Evolutionary conservation across 2,113 vertebrate species (phyloP), one percentile per base, ranked within the genome.

Genomic region (Andinoacara biseriatus): DNA sequence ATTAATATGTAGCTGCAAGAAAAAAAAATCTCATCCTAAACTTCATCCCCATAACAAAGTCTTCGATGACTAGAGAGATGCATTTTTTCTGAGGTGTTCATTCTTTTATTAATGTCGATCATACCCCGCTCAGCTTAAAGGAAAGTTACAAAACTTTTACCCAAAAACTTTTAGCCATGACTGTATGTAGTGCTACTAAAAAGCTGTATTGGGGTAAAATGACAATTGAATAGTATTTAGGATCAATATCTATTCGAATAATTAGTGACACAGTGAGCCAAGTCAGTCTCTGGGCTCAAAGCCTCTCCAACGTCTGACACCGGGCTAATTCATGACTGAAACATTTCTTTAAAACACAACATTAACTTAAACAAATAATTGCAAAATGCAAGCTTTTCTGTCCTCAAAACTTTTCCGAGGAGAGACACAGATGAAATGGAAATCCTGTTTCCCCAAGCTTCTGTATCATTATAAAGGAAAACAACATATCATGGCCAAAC

Each of bases 401-500:
- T 67, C 38, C 63, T 67, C 22, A 67, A 67, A 67, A 46, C 22
- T 7, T 2, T 49, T 67, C 63, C 10, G 43, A 67, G 18, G 40
- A 52, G 65, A 57, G n/a, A 60, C 79, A 54, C 56, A 22, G 56
- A 81, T 77, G 63, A 80, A 89, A 89, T 84, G 76, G 72, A 89
- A 91, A 84, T 88, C 20, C 9, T 5, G 58, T 80, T 78, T 60
- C 80, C 80, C 38, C n/a, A 9, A 87, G 86, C 61, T 78, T 91
- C 54, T 80, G 54, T 84, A 74, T 86, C 52, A 40, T 90, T 91
- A 87, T 63, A 69, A 83, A 89, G 65, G 43, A 61, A 88, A 88
- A 89, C 56, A 76, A 81, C 75, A 81, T 80, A 86, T 91, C 85
- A 81, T 63, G 52, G 83, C 24, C 49, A 56, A 40, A 38, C 61